Evolutionary conservation across 2,113 vertebrate genomes (phyloP).

Genomic region (Myocastor coypus): DNA sequence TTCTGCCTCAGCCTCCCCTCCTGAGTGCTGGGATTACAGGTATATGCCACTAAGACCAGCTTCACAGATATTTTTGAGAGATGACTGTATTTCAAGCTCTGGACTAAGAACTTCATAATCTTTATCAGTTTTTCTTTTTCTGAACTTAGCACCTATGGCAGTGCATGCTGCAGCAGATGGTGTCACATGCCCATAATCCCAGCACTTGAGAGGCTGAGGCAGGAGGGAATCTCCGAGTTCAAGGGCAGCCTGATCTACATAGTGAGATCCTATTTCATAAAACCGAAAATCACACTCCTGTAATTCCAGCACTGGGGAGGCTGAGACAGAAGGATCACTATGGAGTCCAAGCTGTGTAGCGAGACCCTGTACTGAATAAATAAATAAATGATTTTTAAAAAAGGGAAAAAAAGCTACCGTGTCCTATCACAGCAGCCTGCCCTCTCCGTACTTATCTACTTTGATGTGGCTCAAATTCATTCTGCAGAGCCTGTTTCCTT

Average conservation of each 20-base stretch:
- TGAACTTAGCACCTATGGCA: background rate
- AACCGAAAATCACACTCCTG: background rate
- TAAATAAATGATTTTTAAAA: too few species aligned
- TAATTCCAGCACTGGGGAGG: too few species aligned
- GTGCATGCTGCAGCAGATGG: background rate
- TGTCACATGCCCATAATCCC: background rate
- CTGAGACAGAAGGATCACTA: too few species aligned
- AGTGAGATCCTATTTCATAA: background rate
- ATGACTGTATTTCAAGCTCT: background rate
- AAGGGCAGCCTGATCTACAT: background rate
- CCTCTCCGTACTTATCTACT: background rate
- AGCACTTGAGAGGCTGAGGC: background rate
- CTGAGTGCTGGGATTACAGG: too few species aligned
- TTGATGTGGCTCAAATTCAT: background rate
- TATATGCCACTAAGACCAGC: too few species aligned
- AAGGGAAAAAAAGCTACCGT: background rate
- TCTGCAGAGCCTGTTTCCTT: background rate
- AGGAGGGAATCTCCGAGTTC: background rate
- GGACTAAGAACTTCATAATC: background rate
- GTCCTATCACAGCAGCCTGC: background rate
- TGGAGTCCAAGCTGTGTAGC: too few species aligned
- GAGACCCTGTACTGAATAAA: too few species aligned
- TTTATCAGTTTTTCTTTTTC: background rate
- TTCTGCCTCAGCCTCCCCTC: too few species aligned
- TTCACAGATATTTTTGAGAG: constrained; percentile 37